A percentile compares a stretch with the other conserved stretches of the same genome.
These are phyloP conservation scores for Anorthoa munda DNA, from an alignment of 2,888 invertebrate species.

Conservation along the genomic window DNA sequence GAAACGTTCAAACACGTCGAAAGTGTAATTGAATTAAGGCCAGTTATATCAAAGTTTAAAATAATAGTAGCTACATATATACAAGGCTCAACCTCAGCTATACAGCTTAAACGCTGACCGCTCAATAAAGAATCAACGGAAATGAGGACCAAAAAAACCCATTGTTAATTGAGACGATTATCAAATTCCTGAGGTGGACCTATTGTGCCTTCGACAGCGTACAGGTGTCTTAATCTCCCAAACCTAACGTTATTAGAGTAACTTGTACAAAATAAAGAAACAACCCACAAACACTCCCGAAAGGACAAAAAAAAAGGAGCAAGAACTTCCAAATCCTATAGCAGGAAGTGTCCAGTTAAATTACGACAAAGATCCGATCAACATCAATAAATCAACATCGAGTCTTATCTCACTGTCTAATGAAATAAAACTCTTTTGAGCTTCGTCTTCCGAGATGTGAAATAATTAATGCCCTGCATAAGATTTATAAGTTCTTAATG, in stretches of 20 bases:
- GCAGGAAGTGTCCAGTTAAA: constrained; percentile 74
- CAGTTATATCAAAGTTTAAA: neutral
- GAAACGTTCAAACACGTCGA: neutral
- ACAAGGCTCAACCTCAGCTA: neutral
- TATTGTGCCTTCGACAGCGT: constrained; percentile 48
- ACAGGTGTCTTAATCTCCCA: constrained; percentile 62
- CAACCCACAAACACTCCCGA: constrained; percentile 16
- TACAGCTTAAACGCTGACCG: constrained; percentile 16
- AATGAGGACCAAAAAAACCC: constrained; percentile 34
- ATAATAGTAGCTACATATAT: neutral
- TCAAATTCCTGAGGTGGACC: constrained; percentile 55
- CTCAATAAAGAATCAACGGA: constrained; percentile 41
- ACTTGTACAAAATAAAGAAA: constrained; percentile 48
- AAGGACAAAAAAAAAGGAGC: constrained; percentile 43
- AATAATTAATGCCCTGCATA: constrained; percentile 82
- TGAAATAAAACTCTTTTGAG: constrained; percentile 83
- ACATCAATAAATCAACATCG: constrained; percentile 83
- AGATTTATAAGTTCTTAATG: constrained; percentile 88
- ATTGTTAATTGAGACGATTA: constrained; percentile 58
- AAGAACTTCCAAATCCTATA: constrained; percentile 44
- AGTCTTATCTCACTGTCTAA: constrained; percentile 81
- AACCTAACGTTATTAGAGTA: constrained; percentile 44
- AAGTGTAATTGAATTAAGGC: neutral
- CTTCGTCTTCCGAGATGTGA: constrained; percentile 74
- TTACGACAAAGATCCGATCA: constrained; percentile 76